Evolutionary conservation across 2,888 invertebrate genomes (phyloP), one percentile per base, ranked within the genome.

Genomic region (Himalopsyche kuldschensis): DNA sequence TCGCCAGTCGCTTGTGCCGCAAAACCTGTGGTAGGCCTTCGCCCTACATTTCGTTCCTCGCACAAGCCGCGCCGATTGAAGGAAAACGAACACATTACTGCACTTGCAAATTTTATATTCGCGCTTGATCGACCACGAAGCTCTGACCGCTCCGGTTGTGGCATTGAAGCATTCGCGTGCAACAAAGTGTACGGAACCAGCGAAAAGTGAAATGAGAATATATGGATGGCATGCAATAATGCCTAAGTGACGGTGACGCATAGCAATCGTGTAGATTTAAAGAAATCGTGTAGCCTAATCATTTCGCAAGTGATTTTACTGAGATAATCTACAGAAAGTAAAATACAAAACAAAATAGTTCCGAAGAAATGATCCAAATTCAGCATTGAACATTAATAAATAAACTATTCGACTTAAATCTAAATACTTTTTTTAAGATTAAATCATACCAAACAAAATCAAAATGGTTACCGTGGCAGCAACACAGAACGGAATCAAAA

Each of bases 141-240:
- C 76, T 8, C 17, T 24, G 47, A 47, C 46, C 27, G 78, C 76
- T n/a, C 17, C 4, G 78, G 78, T 78, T 47, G 78, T 47, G 24
- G 17, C 20, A 27, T 78, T 47, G 48, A 4, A 47, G n/a, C 41
- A 46, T 11, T 78, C 47, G 78, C n/a, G 46, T 69, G 69, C 30
- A 27, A 69, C 69, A 11, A 15, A 27, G 30, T 69, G 69, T 69
- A 47, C 78, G 78, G 48, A 78, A 78, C 24, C 47, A 3, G 47
- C 30, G 46, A 78, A 78, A 78, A 78, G 78, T 78, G 78, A 78
- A 78, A 78, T 69, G 69, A 69, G 11, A 69, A 27, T 69, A 35
- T 41, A 41, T 32, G 35, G 15, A 76, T 24, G 76, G 24, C 76
- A 76, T 41, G 76, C 35, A 32, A 76, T 76, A 76, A 30, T 69